These are phyloP conservation scores for Lysiphlebus fabarum DNA, from an alignment of 1,140 invertebrate genomes.

Conservation along the genomic window DNA sequence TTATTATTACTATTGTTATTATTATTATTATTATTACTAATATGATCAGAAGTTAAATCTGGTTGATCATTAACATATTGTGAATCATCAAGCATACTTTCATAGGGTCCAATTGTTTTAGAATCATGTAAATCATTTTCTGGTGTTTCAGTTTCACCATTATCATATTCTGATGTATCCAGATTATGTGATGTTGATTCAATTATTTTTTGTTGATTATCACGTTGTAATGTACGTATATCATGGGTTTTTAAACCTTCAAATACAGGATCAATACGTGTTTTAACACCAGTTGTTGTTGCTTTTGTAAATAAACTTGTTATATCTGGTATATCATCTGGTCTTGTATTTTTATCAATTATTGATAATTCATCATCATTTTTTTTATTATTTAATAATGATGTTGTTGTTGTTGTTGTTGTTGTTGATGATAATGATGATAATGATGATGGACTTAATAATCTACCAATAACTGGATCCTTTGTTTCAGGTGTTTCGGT, in stretches of 20 bases:
- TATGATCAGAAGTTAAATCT: constrained; percentile 19
- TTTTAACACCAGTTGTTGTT: constrained; percentile 20
- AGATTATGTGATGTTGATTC: not conserved
- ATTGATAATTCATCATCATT: constrained; percentile 1
- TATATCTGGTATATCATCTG: constrained; percentile 46
- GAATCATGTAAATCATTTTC: constrained; percentile 30
- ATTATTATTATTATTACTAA: constrained; percentile 35
- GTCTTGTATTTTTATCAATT: constrained; percentile 24
- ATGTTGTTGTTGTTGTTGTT: constrained; percentile 1
- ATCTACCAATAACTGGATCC: constrained; percentile 26
- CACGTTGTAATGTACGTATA: constrained; percentile 34
- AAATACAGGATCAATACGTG: constrained; percentile 43
- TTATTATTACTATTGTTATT: constrained; percentile 26
- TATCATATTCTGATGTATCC: constrained; percentile 13
- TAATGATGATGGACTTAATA: constrained; percentile 20
- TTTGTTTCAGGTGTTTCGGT: constrained; percentile 7
- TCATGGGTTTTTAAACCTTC: constrained; percentile 47
- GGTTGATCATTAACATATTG: constrained; percentile 44
- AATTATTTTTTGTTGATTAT: constrained; percentile 3
- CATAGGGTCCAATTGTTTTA: constrained; percentile 49
- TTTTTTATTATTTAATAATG: not conserved
- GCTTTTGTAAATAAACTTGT: constrained; percentile 44
- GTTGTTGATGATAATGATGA: too few species aligned
- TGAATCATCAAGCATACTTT: constrained; percentile 36
- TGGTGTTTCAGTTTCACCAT: constrained; percentile 11